Evolutionary conservation across 2,888 invertebrate species (phyloP).

Genomic region (Macrophya alboannulata): DNA sequence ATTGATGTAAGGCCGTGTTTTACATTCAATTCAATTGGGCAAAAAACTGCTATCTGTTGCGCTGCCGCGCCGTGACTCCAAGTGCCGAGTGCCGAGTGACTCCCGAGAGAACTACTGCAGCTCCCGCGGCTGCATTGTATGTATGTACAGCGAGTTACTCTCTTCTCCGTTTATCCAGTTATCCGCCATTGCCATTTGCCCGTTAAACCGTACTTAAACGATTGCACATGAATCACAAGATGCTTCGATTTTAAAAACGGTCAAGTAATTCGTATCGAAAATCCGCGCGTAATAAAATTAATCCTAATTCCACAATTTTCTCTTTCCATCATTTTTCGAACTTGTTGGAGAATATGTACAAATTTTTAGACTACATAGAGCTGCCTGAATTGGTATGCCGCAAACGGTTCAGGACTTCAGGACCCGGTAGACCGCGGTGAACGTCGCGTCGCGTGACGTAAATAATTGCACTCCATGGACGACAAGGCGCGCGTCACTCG

Average conservation of each 20-base stretch:
- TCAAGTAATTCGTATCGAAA: not conserved
- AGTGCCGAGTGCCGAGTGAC: conserved; percentile 48
- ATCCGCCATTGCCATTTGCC: conserved; percentile 33
- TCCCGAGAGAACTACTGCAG: conserved; percentile 56
- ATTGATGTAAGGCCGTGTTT: conserved; percentile 80
- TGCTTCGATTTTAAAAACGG: not conserved
- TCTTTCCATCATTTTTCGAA: too few relatives aligned
- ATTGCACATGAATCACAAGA: conserved; percentile 16
- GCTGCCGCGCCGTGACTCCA: conserved; percentile 63
- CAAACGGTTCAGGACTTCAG: not conserved
- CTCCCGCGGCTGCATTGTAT: conserved; percentile 51
- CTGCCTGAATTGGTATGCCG: conserved; percentile 13
- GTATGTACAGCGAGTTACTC: conserved; percentile 49
- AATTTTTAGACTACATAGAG: too few relatives aligned
- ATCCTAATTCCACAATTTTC: too few relatives aligned
- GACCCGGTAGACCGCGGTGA: too few relatives aligned
- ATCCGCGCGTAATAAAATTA: not conserved
- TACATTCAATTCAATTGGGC: conserved; percentile 80
- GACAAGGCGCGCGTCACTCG: conserved; percentile 53
- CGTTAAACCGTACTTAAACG: not conserved
- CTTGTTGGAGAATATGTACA: too few relatives aligned
- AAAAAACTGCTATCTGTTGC: conserved; percentile 74
- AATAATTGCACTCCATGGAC: conserved; percentile 72
- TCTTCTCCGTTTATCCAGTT: conserved; percentile 19
- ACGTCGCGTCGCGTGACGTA: conserved; percentile 73